Evolutionary conservation across 2,888 invertebrate genomes (phyloP), one percentile per base, ranked within the genome.

Genomic region (Hyppa rectilinea): DNA sequence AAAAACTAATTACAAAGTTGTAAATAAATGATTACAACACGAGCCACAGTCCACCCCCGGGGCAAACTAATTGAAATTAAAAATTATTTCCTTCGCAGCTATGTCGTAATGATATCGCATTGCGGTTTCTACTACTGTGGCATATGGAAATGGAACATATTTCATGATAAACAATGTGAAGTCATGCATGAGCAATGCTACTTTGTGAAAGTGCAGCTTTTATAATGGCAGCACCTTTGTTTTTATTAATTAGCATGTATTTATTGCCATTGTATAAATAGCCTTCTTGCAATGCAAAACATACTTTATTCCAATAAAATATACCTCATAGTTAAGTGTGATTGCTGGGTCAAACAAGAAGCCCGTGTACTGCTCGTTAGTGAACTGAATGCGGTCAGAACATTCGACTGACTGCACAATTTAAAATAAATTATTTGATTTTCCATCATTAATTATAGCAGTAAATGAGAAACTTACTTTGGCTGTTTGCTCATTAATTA

Each of bases 21-120:
- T 66, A 50, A 75, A 69, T 64, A 80, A 75, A 64, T 47, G 23
- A 61, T 75, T 61, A 75, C 34, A 55, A 75, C 34, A 55, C 49
- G n/a, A 60, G 49, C 47, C 23, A 59, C 58, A 62, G 50, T 79
- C 61, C 47, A 64, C 50, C 60, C 64, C 20, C 36, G 36, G 56
- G 23, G 12, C 49, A 61, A 65, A 64, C 68, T 80, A 78, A 78
- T 75, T 78, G 76, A 53, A 78, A 75, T 62, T 80, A 69, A 62
- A 75, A 75, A 80, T 29, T 40, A 68, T 75, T 61, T 60, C 29
- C 52, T 40, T 43, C 31, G 26, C 31, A 49, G 60, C 47, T 45
- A 58, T 61, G 52, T 23, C 26, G 34, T 63, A 74, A 77, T 59
- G 45, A 38, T 50, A 67, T 75, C n/a, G 76, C 56, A 61, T 17